Percentiles rank a stretch among this genome's conserved stretches.
phyloP scores from a whole-genome alignment of 2,113 vertebrate species.

The Dipodomys spectabilis region DNA sequence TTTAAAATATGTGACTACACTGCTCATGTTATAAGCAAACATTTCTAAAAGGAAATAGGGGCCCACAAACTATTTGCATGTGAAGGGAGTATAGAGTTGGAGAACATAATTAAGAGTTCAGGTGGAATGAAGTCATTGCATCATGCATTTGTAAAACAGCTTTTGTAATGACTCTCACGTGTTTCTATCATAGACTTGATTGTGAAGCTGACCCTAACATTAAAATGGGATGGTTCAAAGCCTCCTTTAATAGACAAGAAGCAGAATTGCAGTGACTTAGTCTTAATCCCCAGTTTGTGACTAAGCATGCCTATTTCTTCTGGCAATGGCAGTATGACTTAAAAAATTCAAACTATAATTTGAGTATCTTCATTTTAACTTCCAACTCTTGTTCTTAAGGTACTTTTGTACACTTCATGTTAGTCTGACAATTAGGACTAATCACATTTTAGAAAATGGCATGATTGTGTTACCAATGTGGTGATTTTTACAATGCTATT shows the following conservation, averaged over 20 bases:
- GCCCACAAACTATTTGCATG: not conserved
- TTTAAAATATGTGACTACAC: not conserved
- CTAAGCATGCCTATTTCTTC: not conserved
- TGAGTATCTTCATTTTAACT: slow-evolving; percentile 33
- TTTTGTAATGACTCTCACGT: not conserved
- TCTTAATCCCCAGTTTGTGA: not conserved
- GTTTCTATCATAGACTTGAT: not conserved
- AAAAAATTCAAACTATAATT: slow-evolving; percentile 17
- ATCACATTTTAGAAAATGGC: slow-evolving; percentile 33
- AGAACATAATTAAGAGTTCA: not conserved
- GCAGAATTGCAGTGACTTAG: not conserved
- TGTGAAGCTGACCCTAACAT: not conserved
- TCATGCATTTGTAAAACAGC: not conserved
- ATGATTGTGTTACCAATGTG: not conserved
- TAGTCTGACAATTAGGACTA: slow-evolving; percentile 38
- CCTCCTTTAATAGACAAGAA: not conserved
- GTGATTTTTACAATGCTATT: slow-evolving; percentile 23
- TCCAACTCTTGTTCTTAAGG: not conserved
- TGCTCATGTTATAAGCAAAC: not conserved
- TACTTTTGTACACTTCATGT: not conserved
- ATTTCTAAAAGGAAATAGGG: not conserved
- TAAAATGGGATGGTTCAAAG: not conserved
- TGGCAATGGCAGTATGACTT: slow-evolving; percentile 9
- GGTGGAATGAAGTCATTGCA: not conserved
- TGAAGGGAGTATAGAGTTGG: not conserved